These are phyloP conservation scores for Micrasema minimum DNA, from an alignment of 1,140 invertebrate genomes.

Conservation along the genomic window DNA sequence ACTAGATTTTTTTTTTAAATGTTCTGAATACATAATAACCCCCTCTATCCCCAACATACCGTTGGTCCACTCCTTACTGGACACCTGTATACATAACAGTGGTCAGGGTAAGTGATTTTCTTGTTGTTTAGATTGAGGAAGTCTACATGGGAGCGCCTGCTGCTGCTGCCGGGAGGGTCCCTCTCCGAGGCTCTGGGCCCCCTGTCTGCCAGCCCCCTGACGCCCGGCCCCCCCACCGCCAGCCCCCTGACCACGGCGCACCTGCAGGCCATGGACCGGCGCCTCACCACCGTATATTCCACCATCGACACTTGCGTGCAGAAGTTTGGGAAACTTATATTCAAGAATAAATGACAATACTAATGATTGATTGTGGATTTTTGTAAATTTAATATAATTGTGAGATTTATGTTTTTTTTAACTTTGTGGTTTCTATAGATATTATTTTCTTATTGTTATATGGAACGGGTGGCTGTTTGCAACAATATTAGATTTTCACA, in stretches of 20 bases:
- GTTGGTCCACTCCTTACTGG: no score
- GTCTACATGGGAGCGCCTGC: conserved; percentile 76
- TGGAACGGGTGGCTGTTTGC: not conserved
- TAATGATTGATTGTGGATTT: no score
- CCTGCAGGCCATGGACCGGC: conserved; percentile 81
- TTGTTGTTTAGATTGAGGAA: conserved; percentile 70
- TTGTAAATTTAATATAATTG: no score
- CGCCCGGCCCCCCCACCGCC: conserved; percentile 61
- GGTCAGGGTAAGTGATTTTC: no score
- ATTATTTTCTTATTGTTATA: not conserved
- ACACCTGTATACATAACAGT: no score
- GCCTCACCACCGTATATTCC: conserved; percentile 78
- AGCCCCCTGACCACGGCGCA: conserved; percentile 80
- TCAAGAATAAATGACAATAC: conserved; percentile 37
- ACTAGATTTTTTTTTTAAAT: no score
- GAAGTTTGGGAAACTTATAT: conserved; percentile 64
- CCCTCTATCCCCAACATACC: no score
- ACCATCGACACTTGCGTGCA: conserved; percentile 78
- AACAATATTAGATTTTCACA: no score
- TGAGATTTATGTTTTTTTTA: conserved; percentile 7
- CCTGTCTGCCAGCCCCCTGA: conserved; percentile 57
- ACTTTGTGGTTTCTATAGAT: not conserved
- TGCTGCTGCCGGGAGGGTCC: conserved; percentile 74
- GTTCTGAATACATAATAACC: no score
- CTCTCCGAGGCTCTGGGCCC: conserved; percentile 68